Percentiles rank a stretch among this genome's conserved stretches.
These are phyloP conservation scores for Dilophus febrilis DNA, from an alignment of 2,888 invertebrate species.

Conservation along the genomic window DNA sequence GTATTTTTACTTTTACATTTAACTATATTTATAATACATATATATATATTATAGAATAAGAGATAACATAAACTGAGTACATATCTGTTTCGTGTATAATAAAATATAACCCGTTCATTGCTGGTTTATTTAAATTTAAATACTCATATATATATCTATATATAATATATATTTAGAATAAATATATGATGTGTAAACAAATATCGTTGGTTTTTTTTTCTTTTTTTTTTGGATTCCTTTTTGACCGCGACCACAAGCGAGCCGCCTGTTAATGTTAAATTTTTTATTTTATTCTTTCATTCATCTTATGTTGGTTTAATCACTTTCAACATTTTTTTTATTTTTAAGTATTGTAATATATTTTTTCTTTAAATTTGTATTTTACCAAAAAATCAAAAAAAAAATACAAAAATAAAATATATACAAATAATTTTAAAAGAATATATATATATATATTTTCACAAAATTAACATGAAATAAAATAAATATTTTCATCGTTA, in stretches of 20 bases:
- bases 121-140: slow-evolving; percentile 1
- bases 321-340: background rate
- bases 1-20: no score
- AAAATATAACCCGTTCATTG: slow-evolving; percentile 2
- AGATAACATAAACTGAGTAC: background rate
- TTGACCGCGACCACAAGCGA: background rate
- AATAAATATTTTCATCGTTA: no score
- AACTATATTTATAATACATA: no score
- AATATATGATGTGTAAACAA: background rate
- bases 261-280: background rate
- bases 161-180: background rate
- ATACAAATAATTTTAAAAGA: no score
- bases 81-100: background rate
- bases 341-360: background rate
- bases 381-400: no score
- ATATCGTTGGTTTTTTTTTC: background rate
- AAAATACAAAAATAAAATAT: no score
- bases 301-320: background rate
- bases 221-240: background rate
- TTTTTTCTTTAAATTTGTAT: no score
- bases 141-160: background rate
- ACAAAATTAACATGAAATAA: no score
- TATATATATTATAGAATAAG: background rate
- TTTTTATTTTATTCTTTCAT: background rate
- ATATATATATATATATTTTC: no score